Evolutionary conservation across 1,140 invertebrate genomes (phyloP).

Genomic region (Anthonomus grandis): DNA sequence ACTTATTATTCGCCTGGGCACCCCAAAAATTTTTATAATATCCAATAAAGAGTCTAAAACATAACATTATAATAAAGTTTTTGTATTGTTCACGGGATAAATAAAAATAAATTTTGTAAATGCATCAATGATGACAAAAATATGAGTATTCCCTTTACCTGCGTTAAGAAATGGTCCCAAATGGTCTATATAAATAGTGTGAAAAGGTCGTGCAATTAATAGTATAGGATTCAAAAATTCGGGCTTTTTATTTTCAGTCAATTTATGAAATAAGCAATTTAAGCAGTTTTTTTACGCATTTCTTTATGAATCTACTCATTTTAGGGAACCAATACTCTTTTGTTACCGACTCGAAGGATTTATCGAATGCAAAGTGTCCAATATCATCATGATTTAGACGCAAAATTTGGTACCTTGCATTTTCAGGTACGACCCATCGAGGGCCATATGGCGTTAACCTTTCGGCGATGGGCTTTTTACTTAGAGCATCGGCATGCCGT

Average conservation of each 20-base stretch:
- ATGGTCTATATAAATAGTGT: too few relatives aligned
- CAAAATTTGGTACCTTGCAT: constrained; percentile 35
- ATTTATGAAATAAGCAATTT: constrained; percentile 40
- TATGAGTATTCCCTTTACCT: too few relatives aligned
- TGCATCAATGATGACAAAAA: too few relatives aligned
- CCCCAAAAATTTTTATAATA: too few relatives aligned
- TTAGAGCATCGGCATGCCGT: too few relatives aligned
- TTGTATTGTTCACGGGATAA: too few relatives aligned
- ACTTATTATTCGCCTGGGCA: too few relatives aligned
- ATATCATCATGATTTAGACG: constrained; percentile 42
- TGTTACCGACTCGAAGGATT: constrained; percentile 34
- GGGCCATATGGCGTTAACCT: constrained; percentile 28
- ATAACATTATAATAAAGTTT: too few relatives aligned
- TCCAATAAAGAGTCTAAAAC: too few relatives aligned
- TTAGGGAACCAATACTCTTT: constrained; percentile 40
- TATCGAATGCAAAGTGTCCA: too few relatives aligned
- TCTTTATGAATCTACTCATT: constrained; percentile 37
- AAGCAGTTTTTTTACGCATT: constrained; percentile 38
- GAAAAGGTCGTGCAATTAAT: background rate
- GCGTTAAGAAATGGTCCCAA: background rate
- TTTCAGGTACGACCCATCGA: constrained; percentile 36
- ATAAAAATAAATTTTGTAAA: too few relatives aligned
- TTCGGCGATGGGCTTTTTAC: constrained; percentile 28
- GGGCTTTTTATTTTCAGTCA: constrained; percentile 33
- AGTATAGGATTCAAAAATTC: constrained; percentile 22